Base-by-base conservation (phyloP, 1,140 invertebrate genomes). In the Drosophila busckii region DNA sequence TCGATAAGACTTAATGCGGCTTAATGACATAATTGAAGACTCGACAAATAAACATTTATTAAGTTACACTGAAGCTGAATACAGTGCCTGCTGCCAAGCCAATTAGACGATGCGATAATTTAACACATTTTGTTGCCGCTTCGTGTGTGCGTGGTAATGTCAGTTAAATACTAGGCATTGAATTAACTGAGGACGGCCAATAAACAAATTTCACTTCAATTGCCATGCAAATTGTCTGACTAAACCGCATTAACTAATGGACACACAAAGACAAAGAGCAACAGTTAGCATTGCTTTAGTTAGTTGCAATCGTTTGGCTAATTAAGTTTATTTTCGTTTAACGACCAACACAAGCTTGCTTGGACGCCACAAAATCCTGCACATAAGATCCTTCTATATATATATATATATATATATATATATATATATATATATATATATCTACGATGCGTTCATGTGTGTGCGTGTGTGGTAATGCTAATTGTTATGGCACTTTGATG, bases 401-500 rank as follows among this genome's bases (percentile, higher is more conserved):
- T n/a, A n/a, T n/a, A n/a, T n/a, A n/a, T n/a, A n/a, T n/a, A n/a
- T n/a, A n/a, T n/a, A n/a, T n/a, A n/a, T n/a, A n/a, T n/a, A n/a
- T n/a, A n/a, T n/a, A n/a, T n/a, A n/a, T n/a, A n/a, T n/a, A n/a
- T n/a, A n/a, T n/a, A n/a, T n/a, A n/a, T n/a, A n/a, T n/a, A n/a
- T n/a, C n/a, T n/a, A n/a, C n/a, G n/a, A n/a, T n/a, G n/a, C n/a
- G n/a, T n/a, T n/a, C n/a, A n/a, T n/a, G n/a, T n/a, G n/a, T n/a
- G n/a, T 5, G 19, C 16, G 40, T 50, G 45, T 68, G 56, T 66
- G 49, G 53, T 80, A 71, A 80, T 80, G 63, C 45, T 73, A 80
- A 80, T 78, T 78, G 68, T 80, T 80, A 78, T 73, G 64, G 73
- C 68, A 55, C 45, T 80, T 71, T 55, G 22, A 61, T 61, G 58